Evolutionary conservation across 2,888 invertebrate species (phyloP).

Genomic region (Diogma glabrata): DNA sequence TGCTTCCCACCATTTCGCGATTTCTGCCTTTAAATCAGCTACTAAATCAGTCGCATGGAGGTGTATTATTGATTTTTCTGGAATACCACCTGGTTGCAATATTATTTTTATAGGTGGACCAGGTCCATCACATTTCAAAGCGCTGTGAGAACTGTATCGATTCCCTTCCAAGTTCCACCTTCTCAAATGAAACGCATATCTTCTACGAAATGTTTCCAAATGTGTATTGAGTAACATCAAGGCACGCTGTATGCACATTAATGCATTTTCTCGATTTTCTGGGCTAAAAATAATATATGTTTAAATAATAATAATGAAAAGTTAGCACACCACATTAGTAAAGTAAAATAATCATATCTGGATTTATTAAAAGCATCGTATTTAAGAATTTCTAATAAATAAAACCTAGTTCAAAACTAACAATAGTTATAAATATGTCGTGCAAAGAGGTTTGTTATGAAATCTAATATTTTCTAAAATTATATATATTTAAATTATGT

Average conservation of each 20-base stretch:
- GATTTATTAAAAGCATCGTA: too few relatives aligned
- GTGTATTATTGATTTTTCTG: conserved; percentile 71
- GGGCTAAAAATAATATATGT: conserved; percentile 23
- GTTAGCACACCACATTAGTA: too few relatives aligned
- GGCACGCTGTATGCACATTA: conserved; percentile 84
- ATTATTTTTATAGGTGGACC: conserved; percentile 63
- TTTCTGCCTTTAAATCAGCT: conserved; percentile 85
- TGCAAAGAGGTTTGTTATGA: too few relatives aligned
- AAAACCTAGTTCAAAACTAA: too few relatives aligned
- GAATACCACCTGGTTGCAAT: conserved; percentile 79
- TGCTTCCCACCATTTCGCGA: conserved; percentile 90
- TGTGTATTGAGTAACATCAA: conserved; percentile 80
- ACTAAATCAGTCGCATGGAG: conserved; percentile 79
- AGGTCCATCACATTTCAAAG: conserved; percentile 38
- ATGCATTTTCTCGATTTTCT: conserved; percentile 55
- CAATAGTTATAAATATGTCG: too few relatives aligned
- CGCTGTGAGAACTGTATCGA: conserved; percentile 63
- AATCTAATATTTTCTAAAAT: too few relatives aligned
- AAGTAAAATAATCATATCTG: too few relatives aligned
- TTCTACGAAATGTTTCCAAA: conserved; percentile 78
- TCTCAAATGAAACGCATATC: conserved; percentile 79
- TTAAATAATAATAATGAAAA: too few relatives aligned
- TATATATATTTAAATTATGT: too few relatives aligned
- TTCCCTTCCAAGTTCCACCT: conserved; percentile 79
- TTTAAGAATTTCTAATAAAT: too few relatives aligned